A percentile compares a stretch with the other conserved stretches of the same genome.
These are phyloP conservation scores for Tolmerus cingulatus DNA, from an alignment of 2,888 invertebrate species.

Conservation along the genomic window DNA sequence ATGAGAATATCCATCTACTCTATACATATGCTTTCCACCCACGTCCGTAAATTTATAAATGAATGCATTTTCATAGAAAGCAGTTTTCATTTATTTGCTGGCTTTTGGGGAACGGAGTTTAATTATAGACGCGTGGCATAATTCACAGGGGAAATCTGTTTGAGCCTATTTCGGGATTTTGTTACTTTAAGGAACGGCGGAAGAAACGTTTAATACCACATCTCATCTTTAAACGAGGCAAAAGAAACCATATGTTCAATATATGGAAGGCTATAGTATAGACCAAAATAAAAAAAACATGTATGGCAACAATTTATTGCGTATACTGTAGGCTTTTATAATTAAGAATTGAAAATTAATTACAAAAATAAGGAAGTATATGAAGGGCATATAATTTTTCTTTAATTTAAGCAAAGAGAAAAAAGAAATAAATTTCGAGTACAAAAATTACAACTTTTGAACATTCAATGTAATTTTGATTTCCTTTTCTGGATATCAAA, in stretches of 20 bases:
- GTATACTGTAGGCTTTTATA: no score
- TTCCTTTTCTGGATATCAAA: neutral
- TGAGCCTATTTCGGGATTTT: conserved; percentile 34
- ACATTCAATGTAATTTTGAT: neutral
- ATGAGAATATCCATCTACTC: neutral
- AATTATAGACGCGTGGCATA: conserved; percentile 40
- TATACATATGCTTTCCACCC: conserved; percentile 12
- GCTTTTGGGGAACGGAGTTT: neutral
- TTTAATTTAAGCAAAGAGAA: no score
- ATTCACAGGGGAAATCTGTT: conserved; percentile 20
- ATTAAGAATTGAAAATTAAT: no score
- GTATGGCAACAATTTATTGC: neutral
- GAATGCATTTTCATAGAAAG: conserved; percentile 32
- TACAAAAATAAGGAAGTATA: no score
- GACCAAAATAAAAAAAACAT: neutral
- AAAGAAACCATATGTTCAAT: neutral
- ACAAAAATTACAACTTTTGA: neutral
- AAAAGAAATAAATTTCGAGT: neutral
- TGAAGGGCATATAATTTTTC: no score
- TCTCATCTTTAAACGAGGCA: neutral
- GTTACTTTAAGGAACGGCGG: conserved; percentile 31
- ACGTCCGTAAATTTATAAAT: conserved; percentile 22
- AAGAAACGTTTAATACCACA: conserved; percentile 24
- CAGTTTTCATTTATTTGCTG: neutral
- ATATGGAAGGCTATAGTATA: neutral